Base-by-base conservation (phyloP, 2,888 invertebrate genomes). In the Ellobium chinense region DNA sequence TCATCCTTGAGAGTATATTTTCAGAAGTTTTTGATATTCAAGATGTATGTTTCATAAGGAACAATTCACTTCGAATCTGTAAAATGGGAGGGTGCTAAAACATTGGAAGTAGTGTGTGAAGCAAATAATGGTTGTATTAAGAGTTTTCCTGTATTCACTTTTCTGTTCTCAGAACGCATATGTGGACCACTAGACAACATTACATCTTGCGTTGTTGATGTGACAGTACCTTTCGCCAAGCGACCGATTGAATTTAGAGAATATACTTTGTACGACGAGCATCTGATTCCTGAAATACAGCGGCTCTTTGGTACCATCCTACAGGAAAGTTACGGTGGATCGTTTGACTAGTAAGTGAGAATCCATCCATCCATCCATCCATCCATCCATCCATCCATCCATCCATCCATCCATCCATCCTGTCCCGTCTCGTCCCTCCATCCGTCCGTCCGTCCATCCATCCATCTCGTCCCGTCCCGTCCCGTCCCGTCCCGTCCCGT, bases 141-240 rank as follows among this genome's bases (percentile, higher is more conserved):
- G n/a, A n/a, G n/a, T n/a, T n/a, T n/a, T n/a, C n/a, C n/a, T n/a
- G n/a, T n/a, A n/a, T n/a, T n/a, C n/a, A n/a, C n/a, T n/a, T n/a
- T n/a, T n/a, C 18, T 39, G 14, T 39, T 89, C 65, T 58, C 21
- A 72, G 79, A 73, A 24, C 58, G 65, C 5, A 27, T 72, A 34
- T 72, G 72, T 72, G 72, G 72, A 36, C 72, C 72, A 24, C 18
- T 72, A 36, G 37, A n/a, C 18, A 60, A 37, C 58, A 58, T 37
- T 1, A 37, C 24, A 60, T 36, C 72, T 5, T 72, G 72, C 14
- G 21, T 14, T 37, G 72, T 72, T 34, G 58, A 60, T 37, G 0
- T 58, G 34, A 72, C 60, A 24, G 4, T 72, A 18, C 72, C 72
- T 0, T 72, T 72, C 18, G 29, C 60, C 7, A 34, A 58, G 14